These are phyloP conservation scores for Labroides dimidiatus DNA, from an alignment of 2,797 vertebrate genomes.

Conservation along the genomic window DNA sequence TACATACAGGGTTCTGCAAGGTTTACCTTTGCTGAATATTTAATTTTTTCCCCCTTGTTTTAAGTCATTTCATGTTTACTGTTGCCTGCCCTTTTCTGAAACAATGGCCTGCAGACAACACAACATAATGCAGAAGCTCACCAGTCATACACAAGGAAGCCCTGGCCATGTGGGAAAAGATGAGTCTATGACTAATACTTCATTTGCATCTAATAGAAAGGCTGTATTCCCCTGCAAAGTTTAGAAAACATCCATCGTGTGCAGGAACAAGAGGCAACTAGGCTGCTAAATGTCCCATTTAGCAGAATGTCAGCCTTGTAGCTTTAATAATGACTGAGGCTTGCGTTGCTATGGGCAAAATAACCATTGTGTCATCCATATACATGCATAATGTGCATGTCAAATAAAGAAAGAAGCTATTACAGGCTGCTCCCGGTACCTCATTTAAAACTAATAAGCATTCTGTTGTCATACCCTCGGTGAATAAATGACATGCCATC, in stretches of 20 bases:
- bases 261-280: constrained; percentile 2
- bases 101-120: too few species aligned
- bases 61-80: too few species aligned
- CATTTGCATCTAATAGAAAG: constrained; percentile 46
- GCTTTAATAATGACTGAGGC: constrained; percentile 46
- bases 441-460: constrained; percentile 36
- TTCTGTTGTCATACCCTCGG: constrained; percentile 21
- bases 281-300: constrained; percentile 16
- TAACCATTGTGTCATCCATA: constrained; percentile 44
- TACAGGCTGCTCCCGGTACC: constrained; percentile 14
- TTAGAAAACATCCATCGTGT: constrained; percentile 29
- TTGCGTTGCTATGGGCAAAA: constrained; percentile 42
- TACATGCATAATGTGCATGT: constrained; percentile 33
- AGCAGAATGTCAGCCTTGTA: constrained; percentile 54
- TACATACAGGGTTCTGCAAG: too few species aligned
- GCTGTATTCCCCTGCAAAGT: constrained; percentile 25
- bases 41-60: too few species aligned
- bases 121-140: too few species aligned
- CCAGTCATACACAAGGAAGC: neutral
- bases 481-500: constrained; percentile 1
- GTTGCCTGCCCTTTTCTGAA: too few species aligned
- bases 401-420: constrained; percentile 43
- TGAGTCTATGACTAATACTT: constrained; percentile 25
- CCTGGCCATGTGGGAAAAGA: neutral
- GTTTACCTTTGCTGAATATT: too few species aligned